A percentile compares a stretch with the other conserved stretches of the same genome.
Evolutionary conservation across 2,113 vertebrate species (phyloP).

Genomic region (Motacilla alba): DNA sequence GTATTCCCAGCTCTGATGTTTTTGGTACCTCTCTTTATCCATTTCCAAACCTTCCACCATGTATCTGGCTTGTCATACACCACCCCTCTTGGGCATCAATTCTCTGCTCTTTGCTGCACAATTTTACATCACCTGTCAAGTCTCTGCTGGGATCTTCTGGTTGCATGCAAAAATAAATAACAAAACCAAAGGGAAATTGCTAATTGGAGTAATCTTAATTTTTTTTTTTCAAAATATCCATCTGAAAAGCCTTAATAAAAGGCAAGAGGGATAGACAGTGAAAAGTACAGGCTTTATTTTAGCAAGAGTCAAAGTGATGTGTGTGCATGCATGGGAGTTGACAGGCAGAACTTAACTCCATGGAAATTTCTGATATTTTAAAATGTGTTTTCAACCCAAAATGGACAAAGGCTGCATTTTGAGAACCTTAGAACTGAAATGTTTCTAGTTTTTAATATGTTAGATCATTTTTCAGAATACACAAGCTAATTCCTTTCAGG

Average conservation of each 20-base stretch:
- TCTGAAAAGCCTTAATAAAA: neutral
- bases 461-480: neutral
- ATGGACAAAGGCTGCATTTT: neutral
- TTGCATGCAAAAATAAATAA: neutral
- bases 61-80: neutral
- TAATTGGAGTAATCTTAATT: neutral
- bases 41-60: neutral
- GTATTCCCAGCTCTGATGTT: neutral
- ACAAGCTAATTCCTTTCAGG: neutral
- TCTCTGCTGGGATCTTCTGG: fast-evolving
- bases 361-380: neutral
- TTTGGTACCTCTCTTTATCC: neutral
- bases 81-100: neutral
- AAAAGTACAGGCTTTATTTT: neutral
- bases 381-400: neutral
- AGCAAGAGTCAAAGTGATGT: neutral
- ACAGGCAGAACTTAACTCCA: neutral
- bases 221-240: neutral
- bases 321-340: neutral
- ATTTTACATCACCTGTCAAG: neutral
- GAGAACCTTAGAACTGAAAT: neutral
- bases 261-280: neutral
- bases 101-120: neutral
- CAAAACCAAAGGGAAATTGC: neutral
- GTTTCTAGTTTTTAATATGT: neutral